Evolutionary conservation across 2,888 invertebrate genomes (phyloP).

Genomic region (Itoplectis maculator): DNA sequence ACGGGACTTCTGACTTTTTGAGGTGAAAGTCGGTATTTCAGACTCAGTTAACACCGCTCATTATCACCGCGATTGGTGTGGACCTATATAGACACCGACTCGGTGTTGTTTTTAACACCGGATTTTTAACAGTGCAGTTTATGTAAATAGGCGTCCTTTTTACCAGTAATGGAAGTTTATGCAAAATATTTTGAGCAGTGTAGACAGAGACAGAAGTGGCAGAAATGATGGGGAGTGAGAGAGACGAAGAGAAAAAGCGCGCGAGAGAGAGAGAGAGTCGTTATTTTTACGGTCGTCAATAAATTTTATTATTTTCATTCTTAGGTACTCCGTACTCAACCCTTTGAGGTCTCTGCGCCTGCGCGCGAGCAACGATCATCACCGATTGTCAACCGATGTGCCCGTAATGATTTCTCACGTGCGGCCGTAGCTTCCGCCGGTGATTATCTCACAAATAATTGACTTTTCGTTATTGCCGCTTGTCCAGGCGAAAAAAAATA

Average conservation of each 20-base stretch:
- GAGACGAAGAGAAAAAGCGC: no score
- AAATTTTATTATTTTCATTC: slow-evolving; percentile 73
- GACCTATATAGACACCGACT: no score
- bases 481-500: background rate
- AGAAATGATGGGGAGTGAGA: no score
- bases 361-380: slow-evolving; percentile 43
- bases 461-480: slow-evolving; percentile 14
- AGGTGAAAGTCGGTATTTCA: no score
- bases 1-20: no score
- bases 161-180: no score
- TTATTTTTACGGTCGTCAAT: slow-evolving; percentile 78
- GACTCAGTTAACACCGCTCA: no score
- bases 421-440: slow-evolving; percentile 10
- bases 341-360: slow-evolving; percentile 65
- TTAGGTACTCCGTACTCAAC: slow-evolving; percentile 70
- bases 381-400: slow-evolving; percentile 15
- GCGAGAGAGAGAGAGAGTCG: slow-evolving; percentile 54
- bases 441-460: slow-evolving; percentile 52
- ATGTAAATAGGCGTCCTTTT: no score
- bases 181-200: no score
- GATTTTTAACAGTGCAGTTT: no score
- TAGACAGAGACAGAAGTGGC: slow-evolving; percentile 53
- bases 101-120: no score
- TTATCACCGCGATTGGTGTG: no score
- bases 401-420: slow-evolving; percentile 18